A percentile compares a stretch with the other conserved stretches of the same genome.
Evolutionary conservation across 2,113 vertebrate species (phyloP).

Genomic region (Corvus moneduloides): DNA sequence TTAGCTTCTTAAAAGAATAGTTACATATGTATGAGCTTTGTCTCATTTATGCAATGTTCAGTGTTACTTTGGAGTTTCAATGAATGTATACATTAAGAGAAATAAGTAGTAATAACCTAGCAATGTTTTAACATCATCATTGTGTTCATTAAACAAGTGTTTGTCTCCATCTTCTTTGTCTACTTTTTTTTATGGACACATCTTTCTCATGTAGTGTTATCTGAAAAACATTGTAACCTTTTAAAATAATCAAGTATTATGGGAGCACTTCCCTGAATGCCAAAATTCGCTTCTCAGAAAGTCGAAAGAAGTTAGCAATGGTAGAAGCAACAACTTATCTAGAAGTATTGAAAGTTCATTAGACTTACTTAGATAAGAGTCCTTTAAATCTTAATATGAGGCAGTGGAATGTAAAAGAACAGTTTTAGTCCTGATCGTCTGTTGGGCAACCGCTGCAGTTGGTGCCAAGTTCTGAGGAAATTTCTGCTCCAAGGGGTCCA

Average conservation of each 20-base stretch:
- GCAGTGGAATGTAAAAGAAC: neutral
- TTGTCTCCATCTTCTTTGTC: slow-evolving; percentile 58
- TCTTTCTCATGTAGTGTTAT: neutral
- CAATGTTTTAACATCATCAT: slow-evolving; percentile 51
- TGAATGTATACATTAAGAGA: slow-evolving; percentile 40
- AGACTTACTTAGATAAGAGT: neutral
- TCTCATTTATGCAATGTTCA: slow-evolving; percentile 40
- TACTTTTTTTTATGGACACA: slow-evolving; percentile 45
- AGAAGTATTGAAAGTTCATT: neutral
- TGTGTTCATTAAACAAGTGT: slow-evolving; percentile 63
- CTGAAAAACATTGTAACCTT: neutral
- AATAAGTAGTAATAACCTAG: slow-evolving; percentile 14
- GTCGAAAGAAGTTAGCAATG: neutral
- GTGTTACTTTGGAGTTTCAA: slow-evolving; percentile 28
- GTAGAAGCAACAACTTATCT: neutral
- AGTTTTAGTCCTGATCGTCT: neutral
- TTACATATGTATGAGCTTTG: slow-evolving; percentile 25
- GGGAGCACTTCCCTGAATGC: neutral
- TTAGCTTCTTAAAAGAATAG: slow-evolving; percentile 26
- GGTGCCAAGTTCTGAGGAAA: neutral
- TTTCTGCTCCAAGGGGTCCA: neutral
- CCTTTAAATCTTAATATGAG: neutral
- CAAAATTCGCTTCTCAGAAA: neutral
- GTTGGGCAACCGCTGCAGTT: neutral
- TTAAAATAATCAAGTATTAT: neutral